Evolutionary conservation across 2,888 invertebrate species (phyloP).

Genomic region (Agrotis exclamationis): DNA sequence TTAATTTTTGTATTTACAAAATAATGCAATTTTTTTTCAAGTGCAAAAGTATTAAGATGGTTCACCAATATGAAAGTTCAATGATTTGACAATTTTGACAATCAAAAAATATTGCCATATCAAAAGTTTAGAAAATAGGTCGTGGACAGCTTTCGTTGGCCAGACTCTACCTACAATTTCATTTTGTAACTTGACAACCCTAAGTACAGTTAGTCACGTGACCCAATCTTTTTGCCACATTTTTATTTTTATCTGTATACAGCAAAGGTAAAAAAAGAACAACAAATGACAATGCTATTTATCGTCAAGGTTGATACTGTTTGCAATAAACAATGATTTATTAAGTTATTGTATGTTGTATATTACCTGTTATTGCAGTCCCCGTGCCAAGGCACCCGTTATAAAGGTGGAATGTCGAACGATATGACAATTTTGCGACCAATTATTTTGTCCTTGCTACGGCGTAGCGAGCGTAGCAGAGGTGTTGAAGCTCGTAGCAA

Average conservation of each 20-base stretch:
- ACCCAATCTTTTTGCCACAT: slow-evolving; percentile 17
- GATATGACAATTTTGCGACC: background rate
- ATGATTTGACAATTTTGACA: no score
- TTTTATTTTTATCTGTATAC: slow-evolving; percentile 44
- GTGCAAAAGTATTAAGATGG: no score
- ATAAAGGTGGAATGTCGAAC: slow-evolving; percentile 5
- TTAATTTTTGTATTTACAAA: no score
- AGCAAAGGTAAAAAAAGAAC: slow-evolving; percentile 25
- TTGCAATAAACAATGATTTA: slow-evolving; percentile 48
- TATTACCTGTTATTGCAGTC: slow-evolving; percentile 13
- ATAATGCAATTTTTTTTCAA: no score
- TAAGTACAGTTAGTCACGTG: slow-evolving; percentile 18
- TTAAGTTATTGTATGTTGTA: slow-evolving; percentile 11
- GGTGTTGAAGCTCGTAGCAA: slow-evolving; percentile 23
- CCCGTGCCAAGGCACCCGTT: slow-evolving; percentile 3
- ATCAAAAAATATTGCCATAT: no score
- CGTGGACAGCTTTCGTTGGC: no score
- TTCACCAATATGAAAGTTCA: no score
- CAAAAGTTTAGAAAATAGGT: no score
- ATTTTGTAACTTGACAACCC: slow-evolving; percentile 9
- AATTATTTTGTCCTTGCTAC: slow-evolving; percentile 8
- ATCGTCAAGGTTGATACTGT: slow-evolving; percentile 9
- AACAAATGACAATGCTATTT: slow-evolving; percentile 10
- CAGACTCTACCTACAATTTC: background rate
- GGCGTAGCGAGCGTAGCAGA: slow-evolving; percentile 32